These are phyloP conservation scores for Pseudorhombus dupliciocellatus DNA, from an alignment of 2,113 vertebrate genomes.

Conservation along the genomic window DNA sequence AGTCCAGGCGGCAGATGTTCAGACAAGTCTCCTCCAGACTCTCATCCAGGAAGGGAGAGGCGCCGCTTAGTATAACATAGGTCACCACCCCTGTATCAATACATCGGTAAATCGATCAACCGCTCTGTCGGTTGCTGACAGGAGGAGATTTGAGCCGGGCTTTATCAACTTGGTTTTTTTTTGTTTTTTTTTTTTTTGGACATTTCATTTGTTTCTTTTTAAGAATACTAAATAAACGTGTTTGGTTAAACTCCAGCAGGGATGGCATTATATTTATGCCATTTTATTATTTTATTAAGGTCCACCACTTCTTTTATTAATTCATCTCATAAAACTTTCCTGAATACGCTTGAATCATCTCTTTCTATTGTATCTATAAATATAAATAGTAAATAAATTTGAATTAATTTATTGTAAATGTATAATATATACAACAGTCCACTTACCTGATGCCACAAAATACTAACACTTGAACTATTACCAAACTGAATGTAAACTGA, in stretches of 20 bases:
- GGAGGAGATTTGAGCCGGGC: not conserved
- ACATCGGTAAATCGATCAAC: not conserved
- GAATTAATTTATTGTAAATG: too few relatives aligned
- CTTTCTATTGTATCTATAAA: too few relatives aligned
- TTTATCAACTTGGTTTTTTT: not conserved
- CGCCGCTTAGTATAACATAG: constrained; percentile 95
- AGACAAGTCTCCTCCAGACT: constrained; percentile 98
- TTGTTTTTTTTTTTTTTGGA: not conserved
- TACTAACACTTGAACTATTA: not conserved
- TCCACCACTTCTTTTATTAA: too few relatives aligned
- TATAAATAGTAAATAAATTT: too few relatives aligned
- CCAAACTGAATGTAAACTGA: not conserved
- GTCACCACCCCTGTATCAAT: constrained; percentile 86
- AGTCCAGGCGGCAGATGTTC: constrained; percentile 99
- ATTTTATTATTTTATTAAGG: too few relatives aligned
- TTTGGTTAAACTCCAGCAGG: too few relatives aligned
- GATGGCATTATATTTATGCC: too few relatives aligned
- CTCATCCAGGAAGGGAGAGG: constrained; percentile 98
- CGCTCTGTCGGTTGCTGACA: not conserved
- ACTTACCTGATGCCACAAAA: not conserved
- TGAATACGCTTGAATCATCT: too few relatives aligned
- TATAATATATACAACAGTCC: not conserved
- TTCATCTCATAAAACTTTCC: too few relatives aligned
- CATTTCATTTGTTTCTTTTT: too few relatives aligned
- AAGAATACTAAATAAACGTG: too few relatives aligned